These are phyloP conservation scores for Pollachius pollachius DNA, from an alignment of 2,113 vertebrate species.

Conservation along the genomic window DNA sequence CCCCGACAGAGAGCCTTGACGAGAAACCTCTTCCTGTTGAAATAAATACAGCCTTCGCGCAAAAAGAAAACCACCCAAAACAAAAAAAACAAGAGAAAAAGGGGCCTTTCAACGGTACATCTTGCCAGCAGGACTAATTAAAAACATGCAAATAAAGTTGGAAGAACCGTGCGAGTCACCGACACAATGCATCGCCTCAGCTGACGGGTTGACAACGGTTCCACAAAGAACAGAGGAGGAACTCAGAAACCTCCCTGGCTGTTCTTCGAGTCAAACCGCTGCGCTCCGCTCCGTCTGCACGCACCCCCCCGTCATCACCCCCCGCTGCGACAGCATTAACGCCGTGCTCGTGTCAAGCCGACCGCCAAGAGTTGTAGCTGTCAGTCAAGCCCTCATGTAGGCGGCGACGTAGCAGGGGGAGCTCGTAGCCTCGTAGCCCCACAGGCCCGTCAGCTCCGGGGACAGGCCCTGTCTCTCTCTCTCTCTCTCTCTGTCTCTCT, in stretches of 20 bases:
- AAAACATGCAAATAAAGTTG: too few species aligned
- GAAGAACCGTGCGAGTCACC: too few species aligned
- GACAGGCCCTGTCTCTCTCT: too few species aligned
- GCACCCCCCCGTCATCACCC: neutral
- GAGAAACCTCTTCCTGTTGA: too few species aligned
- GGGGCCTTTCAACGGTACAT: too few species aligned
- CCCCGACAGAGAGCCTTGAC: too few species aligned
- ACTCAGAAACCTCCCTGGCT: conserved; percentile 14
- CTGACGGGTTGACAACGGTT: too few species aligned
- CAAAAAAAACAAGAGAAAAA: neutral
- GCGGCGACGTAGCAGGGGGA: neutral
- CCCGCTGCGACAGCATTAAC: neutral
- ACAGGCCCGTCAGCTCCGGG: neutral
- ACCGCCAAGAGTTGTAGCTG: conserved; percentile 21
- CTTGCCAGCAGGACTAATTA: too few species aligned
- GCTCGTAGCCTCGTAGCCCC: neutral
- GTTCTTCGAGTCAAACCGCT: conserved; percentile 21
- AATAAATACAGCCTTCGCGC: too few species aligned
- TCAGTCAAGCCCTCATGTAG: conserved; percentile 29
- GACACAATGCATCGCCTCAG: too few species aligned
- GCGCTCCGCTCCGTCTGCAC: conserved; percentile 7
- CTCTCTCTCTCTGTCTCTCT: too few species aligned
- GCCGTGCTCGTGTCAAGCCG: conserved; percentile 26
- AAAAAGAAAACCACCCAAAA: too few species aligned
- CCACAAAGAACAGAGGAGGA: neutral